A percentile compares a stretch with the other conserved stretches of the same genome.
phyloP scores from a whole-genome alignment of 2,797 vertebrate species.

The Sarcophilus harrisii region DNA sequence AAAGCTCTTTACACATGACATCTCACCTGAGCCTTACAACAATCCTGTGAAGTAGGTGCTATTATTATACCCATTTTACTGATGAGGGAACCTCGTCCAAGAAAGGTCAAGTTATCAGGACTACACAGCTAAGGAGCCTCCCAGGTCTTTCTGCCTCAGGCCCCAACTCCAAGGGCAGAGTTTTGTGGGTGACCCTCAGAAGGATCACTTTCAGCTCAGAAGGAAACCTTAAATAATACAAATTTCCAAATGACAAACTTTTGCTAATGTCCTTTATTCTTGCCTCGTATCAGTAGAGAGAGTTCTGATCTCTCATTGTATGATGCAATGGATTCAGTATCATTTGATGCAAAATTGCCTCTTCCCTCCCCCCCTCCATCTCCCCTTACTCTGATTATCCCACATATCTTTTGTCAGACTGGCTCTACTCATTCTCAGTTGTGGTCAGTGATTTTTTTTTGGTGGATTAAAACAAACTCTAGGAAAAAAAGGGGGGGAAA shows the following conservation, averaged over 20 bases:
- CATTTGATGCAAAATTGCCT: neutral
- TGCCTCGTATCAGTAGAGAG: neutral
- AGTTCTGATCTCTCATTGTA: accelerated
- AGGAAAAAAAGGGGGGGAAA: constrained; percentile 63
- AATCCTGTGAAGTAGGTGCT: neutral
- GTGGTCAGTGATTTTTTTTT: constrained; percentile 82
- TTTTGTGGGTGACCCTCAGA: neutral
- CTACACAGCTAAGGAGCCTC: neutral
- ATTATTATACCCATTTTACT: neutral
- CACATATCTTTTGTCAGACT: constrained; percentile 71
- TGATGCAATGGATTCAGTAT: neutral
- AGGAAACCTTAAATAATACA: neutral
- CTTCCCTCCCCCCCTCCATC: neutral
- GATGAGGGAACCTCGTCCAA: neutral
- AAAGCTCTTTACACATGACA: neutral
- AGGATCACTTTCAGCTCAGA: neutral
- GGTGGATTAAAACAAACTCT: constrained; percentile 86
- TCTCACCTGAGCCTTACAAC: neutral
- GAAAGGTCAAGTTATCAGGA: neutral
- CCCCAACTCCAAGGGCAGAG: neutral
- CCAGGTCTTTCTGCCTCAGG: neutral
- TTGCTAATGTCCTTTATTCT: neutral
- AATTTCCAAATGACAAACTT: neutral
- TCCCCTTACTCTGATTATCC: neutral
- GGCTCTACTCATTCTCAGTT: constrained; percentile 81